These are phyloP conservation scores for Podarcis muralis DNA, from an alignment of 2,113 vertebrate species.

Conservation along the genomic window DNA sequence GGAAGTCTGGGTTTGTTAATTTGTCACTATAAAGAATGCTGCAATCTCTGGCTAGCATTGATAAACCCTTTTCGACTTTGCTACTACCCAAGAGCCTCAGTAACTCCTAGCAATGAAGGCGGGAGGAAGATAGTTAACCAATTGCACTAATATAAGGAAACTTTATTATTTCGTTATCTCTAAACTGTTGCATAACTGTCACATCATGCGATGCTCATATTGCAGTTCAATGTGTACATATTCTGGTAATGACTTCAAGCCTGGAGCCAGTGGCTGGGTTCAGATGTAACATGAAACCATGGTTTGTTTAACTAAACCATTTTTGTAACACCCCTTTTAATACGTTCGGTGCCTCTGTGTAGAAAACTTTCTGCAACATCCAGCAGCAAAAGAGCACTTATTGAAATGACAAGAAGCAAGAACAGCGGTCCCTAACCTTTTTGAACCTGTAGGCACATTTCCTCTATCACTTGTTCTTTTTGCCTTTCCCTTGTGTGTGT, in stretches of 20 bases:
- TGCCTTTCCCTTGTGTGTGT: no score
- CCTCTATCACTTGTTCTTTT: no score
- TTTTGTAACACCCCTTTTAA: no score
- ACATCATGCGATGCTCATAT: not conserved
- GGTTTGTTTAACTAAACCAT: not conserved
- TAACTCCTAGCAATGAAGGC: not conserved
- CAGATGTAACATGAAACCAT: not conserved
- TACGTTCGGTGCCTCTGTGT: no score
- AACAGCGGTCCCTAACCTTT: no score
- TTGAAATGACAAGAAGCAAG: no score
- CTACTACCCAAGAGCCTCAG: not conserved
- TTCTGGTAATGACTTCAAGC: not conserved
- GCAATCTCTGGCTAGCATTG: not conserved
- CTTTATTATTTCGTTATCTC: not conserved
- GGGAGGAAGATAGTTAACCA: not conserved
- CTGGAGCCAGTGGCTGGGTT: not conserved
- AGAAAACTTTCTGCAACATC: not conserved
- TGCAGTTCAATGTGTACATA: not conserved
- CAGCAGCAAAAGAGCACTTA: not conserved
- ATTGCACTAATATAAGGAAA: not conserved
- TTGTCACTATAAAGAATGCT: not conserved
- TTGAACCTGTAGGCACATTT: no score
- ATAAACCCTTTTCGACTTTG: not conserved
- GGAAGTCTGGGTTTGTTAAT: not conserved
- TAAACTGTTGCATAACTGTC: not conserved